A percentile compares a stretch with the other conserved stretches of the same genome.
These are phyloP conservation scores for Sminthopsis crassicaudata DNA, from an alignment of 2,113 vertebrate species.

Conservation along the genomic window DNA sequence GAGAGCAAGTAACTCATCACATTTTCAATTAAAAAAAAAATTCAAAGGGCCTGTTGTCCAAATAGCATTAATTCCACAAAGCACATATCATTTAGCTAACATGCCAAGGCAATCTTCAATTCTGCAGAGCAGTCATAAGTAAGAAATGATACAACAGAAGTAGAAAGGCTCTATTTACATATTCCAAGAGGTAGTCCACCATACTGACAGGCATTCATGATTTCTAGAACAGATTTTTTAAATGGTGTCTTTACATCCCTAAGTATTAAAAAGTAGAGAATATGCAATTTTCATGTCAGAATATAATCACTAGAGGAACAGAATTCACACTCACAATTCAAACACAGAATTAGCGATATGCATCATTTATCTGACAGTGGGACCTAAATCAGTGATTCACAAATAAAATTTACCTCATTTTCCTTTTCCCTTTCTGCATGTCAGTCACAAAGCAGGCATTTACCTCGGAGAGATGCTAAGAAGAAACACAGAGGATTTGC, in stretches of 20 bases:
- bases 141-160: background rate
- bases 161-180: rapidly evolving
- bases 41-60: background rate
- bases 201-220: background rate
- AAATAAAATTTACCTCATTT: conserved; percentile 45
- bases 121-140: background rate
- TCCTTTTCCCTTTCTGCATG: conserved; percentile 43
- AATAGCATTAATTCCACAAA: conserved; percentile 10
- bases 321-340: background rate
- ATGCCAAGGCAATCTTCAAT: rapidly evolving
- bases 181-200: background rate
- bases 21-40: background rate
- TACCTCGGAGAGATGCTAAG: background rate
- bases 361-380: conserved; percentile 26
- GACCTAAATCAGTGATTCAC: conserved; percentile 5
- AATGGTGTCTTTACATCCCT: background rate
- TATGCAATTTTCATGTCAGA: background rate
- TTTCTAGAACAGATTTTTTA: background rate
- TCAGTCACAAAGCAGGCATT: conserved; percentile 21
- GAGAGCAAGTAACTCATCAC: background rate
- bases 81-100: rapidly evolving
- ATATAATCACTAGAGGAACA: background rate
- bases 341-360: conserved; percentile 38
- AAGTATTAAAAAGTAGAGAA: background rate
- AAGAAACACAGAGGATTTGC: background rate